phyloP scores from a whole-genome alignment of 2,888 invertebrate species.

The Pemphredon lugubris region DNA sequence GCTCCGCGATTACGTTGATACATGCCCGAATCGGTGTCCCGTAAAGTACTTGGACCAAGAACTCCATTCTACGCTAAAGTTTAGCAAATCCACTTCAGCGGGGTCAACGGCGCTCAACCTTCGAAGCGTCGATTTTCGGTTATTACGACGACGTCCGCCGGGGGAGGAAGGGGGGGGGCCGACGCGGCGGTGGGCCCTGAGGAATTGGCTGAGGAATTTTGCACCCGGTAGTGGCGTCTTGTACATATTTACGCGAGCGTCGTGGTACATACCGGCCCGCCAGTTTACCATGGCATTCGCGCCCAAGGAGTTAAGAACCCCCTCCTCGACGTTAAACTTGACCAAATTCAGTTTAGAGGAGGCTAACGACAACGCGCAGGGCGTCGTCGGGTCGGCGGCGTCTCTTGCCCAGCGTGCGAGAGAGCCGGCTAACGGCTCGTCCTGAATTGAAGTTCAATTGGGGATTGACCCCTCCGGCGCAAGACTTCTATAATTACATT shows the following conservation, averaged over 20 bases:
- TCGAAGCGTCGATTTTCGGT: constrained; percentile 37
- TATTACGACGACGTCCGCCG: constrained; percentile 12
- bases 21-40: not conserved
- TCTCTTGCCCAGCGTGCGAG: constrained; percentile 8
- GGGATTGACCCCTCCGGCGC: constrained; percentile 70
- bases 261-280: no score
- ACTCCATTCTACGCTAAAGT: constrained; percentile 31
- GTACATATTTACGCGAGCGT: no score
- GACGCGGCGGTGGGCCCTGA: no score
- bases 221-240: no score
- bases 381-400: constrained; percentile 16
- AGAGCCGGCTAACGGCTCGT: constrained; percentile 34
- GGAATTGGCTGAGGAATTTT: no score
- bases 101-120: constrained; percentile 24
- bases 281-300: no score
- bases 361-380: constrained; percentile 4
- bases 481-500: constrained; percentile 70
- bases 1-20: not conserved
- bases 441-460: constrained; percentile 72
- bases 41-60: not conserved
- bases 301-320: no score
- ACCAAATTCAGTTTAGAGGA: constrained; percentile 54
- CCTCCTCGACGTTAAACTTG: constrained; percentile 20
- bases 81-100: constrained; percentile 45
- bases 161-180: no score